These are phyloP conservation scores for Palythoa grandis DNA, from an alignment of 92 coral and sea anemone species.

Conservation along the genomic window DNA sequence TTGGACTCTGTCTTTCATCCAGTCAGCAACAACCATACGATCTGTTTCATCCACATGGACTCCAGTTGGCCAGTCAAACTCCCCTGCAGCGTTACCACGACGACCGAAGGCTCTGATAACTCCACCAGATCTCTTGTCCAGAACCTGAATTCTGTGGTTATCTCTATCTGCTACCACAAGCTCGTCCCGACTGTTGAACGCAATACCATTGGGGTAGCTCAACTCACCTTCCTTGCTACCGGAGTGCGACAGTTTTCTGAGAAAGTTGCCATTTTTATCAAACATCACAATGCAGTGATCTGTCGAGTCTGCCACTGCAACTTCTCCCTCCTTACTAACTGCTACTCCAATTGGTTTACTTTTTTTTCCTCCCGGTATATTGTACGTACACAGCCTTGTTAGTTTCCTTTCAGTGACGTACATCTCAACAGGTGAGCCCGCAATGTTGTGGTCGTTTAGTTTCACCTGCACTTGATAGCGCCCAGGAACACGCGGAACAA, in stretches of 20 bases:
- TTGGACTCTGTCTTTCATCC: conserved; percentile 34
- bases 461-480: conserved; percentile 6
- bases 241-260: not conserved
- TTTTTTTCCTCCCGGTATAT: not conserved
- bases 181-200: conserved; percentile 15
- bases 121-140: conserved; percentile 22
- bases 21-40: conserved; percentile 38
- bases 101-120: conserved; percentile 26
- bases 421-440: conserved; percentile 10
- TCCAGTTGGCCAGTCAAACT: conserved; percentile 44
- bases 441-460: not conserved
- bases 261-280: conserved; percentile 34
- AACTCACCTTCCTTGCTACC: not conserved
- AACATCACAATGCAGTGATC: conserved; percentile 42
- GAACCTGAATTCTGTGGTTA: conserved; percentile 39
- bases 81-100: conserved; percentile 41
- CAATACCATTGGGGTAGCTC: not conserved
- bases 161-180: conserved; percentile 10
- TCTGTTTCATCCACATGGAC: conserved; percentile 47
- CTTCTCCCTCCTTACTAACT: conserved; percentile 43
- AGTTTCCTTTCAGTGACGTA: not conserved
- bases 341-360: not conserved
- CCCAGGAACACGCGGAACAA: conserved; percentile 27
- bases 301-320: conserved; percentile 29
- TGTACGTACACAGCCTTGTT: not conserved